phyloP scores from a whole-genome alignment of 2,113 vertebrate genomes.

The Eira barbara region DNA sequence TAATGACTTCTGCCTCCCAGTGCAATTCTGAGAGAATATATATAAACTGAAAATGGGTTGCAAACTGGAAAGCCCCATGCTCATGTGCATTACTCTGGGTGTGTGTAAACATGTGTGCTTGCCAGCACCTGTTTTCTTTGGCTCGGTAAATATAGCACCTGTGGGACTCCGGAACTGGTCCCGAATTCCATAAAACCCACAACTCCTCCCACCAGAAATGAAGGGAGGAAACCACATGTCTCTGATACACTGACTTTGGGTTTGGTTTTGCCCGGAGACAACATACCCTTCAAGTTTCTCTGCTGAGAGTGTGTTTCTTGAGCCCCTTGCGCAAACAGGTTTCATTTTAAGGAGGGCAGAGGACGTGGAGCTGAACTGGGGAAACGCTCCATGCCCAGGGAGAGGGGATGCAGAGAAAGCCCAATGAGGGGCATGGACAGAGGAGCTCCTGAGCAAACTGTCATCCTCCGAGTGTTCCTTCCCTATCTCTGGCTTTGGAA shows the following conservation, averaged over 20 bases:
- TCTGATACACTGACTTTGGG: slow-evolving; percentile 63
- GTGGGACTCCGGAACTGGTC: slow-evolving; percentile 44
- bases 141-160: slow-evolving; percentile 51
- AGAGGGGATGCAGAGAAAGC: not conserved
- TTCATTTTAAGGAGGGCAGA: slow-evolving; percentile 9
- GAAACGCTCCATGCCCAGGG: not conserved
- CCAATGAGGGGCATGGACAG: not conserved
- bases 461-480: not conserved
- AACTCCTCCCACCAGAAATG: slow-evolving; percentile 40
- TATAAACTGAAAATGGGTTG: not conserved
- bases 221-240: slow-evolving; percentile 50
- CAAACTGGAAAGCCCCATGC: not conserved
- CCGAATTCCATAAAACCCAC: slow-evolving; percentile 55
- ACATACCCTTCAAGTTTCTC: slow-evolving; percentile 49
- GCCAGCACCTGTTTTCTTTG: slow-evolving; percentile 60
- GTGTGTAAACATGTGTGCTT: not conserved
- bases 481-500: not conserved
- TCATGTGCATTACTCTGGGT: not conserved
- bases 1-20: not conserved
- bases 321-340: not conserved
- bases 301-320: slow-evolving; percentile 24
- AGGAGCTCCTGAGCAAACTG: not conserved
- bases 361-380: not conserved
- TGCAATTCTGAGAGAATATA: not conserved
- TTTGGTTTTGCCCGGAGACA: slow-evolving; percentile 54